These are phyloP conservation scores for Sebastes paucispinis DNA, from an alignment of 2,797 vertebrate genomes.

Conservation along the genomic window DNA sequence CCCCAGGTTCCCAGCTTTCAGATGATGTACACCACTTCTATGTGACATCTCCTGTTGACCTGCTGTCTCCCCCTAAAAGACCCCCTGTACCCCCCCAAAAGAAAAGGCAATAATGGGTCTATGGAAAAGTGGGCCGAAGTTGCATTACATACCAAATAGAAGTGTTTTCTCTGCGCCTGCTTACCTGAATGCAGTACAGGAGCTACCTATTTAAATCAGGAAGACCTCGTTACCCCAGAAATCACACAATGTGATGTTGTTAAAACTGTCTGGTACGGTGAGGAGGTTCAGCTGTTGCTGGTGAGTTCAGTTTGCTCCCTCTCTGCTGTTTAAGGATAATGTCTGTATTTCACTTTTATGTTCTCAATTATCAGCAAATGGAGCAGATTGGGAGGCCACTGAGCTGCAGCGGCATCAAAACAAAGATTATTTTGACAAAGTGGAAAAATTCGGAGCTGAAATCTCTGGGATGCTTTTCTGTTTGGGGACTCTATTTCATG, in stretches of 20 bases:
- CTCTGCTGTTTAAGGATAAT: neutral
- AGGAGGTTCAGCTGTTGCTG: neutral
- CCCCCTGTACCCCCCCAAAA: too few species aligned
- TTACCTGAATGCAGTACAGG: neutral
- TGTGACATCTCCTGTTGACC: too few species aligned
- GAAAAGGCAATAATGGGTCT: too few species aligned
- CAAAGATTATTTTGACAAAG: neutral
- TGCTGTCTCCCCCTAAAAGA: too few species aligned
- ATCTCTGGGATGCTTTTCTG: neutral
- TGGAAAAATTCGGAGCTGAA: neutral
- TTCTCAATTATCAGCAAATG: neutral
- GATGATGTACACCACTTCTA: too few species aligned
- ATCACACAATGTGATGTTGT: neutral
- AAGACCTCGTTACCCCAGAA: neutral
- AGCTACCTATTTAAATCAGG: neutral
- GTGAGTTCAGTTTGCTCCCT: neutral
- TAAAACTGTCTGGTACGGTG: neutral
- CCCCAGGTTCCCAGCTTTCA: too few species aligned
- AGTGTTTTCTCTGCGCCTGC: neutral
- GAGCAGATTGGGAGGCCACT: neutral
- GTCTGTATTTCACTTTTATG: neutral
- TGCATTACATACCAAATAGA: neutral
- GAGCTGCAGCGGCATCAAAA: neutral
- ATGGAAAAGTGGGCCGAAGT: accelerated
- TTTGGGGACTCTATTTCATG: neutral